Evolutionary conservation across 2,797 vertebrate genomes (phyloP).

Genomic region (Anas capensis): DNA sequence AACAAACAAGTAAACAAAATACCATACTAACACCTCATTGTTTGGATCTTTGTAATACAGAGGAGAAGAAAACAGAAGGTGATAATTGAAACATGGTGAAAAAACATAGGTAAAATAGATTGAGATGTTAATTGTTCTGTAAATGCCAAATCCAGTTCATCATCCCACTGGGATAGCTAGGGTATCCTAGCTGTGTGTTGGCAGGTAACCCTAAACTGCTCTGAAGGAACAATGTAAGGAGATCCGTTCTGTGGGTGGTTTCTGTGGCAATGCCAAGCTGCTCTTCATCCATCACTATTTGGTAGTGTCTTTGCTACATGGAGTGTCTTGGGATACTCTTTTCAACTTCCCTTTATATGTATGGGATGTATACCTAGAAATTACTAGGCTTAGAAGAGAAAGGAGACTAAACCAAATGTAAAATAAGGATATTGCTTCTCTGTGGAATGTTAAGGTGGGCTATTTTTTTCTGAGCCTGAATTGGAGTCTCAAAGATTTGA

Average conservation of each 20-base stretch:
- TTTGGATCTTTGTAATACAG: not conserved
- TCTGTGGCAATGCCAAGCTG: not conserved
- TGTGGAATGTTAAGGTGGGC: not conserved
- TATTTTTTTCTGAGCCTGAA: not conserved
- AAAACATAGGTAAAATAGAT: not conserved
- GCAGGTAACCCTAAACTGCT: not conserved
- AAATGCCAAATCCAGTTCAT: not conserved
- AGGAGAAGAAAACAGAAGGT: not conserved
- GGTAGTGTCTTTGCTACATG: not conserved
- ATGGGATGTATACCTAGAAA: not conserved
- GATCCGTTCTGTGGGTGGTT: not conserved
- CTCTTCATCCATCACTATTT: not conserved
- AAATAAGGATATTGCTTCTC: not conserved
- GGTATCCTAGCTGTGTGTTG: not conserved
- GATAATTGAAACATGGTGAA: not conserved
- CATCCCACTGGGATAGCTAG: not conserved
- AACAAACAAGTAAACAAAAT: not conserved
- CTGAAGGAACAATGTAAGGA: not conserved
- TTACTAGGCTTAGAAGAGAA: not conserved
- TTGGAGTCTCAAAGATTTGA: not conserved
- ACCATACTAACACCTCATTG: accelerated
- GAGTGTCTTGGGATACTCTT: not conserved
- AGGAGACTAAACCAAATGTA: not conserved
- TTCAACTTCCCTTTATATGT: not conserved
- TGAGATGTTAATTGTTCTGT: not conserved